Conservation (phyloP, 2,888 invertebrate genomes). For the Pristionchus japonicus region DNA sequence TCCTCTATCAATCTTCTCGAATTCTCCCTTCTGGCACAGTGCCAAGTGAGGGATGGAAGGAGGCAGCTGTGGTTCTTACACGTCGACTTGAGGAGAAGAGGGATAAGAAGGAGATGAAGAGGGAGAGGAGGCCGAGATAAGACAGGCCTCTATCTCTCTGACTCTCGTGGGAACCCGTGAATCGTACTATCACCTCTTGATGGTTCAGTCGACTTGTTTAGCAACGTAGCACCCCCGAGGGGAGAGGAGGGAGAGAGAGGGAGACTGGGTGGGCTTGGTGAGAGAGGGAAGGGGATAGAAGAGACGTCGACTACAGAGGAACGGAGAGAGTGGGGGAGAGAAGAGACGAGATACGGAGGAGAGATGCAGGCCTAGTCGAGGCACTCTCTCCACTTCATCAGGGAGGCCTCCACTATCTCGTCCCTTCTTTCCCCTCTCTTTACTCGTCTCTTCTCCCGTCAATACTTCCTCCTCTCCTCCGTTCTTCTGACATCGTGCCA, state of each 20-base stretch:
- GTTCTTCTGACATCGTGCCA: not conserved
- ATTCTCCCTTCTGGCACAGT: not conserved
- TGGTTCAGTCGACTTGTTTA: conserved; percentile 7
- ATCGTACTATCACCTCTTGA: not conserved
- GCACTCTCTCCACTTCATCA: not conserved
- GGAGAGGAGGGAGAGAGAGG: not conserved
- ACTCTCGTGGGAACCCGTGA: not conserved
- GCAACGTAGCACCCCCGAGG: conserved; percentile 13
- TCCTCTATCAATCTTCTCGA: conserved; percentile 17
- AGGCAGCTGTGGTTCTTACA: not conserved
- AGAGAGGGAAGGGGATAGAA: conserved; percentile 1
- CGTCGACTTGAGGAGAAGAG: not conserved
- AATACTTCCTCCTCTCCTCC: not conserved
- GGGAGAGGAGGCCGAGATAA: not conserved
- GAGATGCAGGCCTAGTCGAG: not conserved
- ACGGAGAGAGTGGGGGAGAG: not conserved
- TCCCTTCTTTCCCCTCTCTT: not conserved
- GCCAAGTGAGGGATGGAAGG: conserved; percentile 20
- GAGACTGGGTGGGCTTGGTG: not conserved
- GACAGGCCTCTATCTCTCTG: not conserved
- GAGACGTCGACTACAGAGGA: not conserved
- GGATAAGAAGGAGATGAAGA: conserved; percentile 7
- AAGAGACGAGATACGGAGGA: not conserved
- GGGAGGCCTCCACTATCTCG: not conserved
- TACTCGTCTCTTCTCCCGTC: not conserved